A percentile compares a stretch with the other conserved stretches of the same genome.
These are phyloP conservation scores for Actenoides lindsayi DNA, from an alignment of 2,113 vertebrate genomes.

Conservation along the genomic window DNA sequence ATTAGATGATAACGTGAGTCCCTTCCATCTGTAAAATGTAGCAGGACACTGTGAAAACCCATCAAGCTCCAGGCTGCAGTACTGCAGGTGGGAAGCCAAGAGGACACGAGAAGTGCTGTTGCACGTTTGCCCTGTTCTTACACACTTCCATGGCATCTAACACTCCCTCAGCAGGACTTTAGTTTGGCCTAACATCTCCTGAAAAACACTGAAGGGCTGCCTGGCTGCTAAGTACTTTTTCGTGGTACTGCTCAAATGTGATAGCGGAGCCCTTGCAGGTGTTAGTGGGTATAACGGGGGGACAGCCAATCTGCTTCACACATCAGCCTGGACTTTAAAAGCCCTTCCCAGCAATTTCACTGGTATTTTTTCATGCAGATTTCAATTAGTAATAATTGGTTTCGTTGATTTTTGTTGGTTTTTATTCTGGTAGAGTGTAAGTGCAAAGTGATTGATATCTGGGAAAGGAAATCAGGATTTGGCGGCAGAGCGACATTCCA, in stretches of 20 bases:
- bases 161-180: not conserved
- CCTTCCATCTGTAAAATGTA: not conserved
- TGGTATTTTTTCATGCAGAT: not conserved
- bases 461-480: slow-evolving; percentile 60
- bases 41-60: not conserved
- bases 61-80: not conserved
- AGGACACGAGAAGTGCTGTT: not conserved
- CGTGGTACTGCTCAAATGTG: not conserved
- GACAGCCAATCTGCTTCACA: not conserved
- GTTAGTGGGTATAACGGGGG: not conserved
- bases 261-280: not conserved
- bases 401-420: not conserved
- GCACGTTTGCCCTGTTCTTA: not conserved
- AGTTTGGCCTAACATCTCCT: not conserved
- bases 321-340: not conserved
- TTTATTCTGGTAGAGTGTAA: not conserved
- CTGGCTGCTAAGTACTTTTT: slow-evolving; percentile 14
- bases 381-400: slow-evolving; percentile 8
- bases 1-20: not conserved
- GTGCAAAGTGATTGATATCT: slow-evolving; percentile 55
- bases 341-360: not conserved
- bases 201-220: not conserved
- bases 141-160: not conserved
- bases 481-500: slow-evolving; percentile 21
- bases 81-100: not conserved